Evolutionary conservation across 1,140 invertebrate species (phyloP).

Genomic region (Copidosoma floridanum): DNA sequence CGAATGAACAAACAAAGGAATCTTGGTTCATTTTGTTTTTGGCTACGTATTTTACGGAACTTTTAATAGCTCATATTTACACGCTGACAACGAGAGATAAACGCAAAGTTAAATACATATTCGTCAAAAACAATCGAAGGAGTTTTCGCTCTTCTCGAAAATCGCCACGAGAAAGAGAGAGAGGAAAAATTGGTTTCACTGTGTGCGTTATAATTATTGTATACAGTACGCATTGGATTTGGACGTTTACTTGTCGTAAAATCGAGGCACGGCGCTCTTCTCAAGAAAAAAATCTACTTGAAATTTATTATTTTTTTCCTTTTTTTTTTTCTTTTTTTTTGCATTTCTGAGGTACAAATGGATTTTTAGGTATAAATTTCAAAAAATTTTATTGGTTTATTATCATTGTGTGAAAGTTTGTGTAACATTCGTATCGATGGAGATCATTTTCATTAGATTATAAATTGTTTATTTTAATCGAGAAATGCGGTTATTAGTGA

Average conservation of each 20-base stretch:
- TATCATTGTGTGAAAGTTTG: too few species aligned
- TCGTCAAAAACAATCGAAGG: neutral
- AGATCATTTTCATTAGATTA: too few species aligned
- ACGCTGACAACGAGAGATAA: slow-evolving; percentile 15
- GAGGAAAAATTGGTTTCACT: slow-evolving; percentile 1
- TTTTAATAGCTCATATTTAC: slow-evolving; percentile 34
- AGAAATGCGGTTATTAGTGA: too few species aligned
- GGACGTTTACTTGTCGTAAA: slow-evolving; percentile 23
- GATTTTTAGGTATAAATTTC: neutral
- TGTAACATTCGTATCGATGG: too few species aligned
- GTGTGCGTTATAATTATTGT: neutral
- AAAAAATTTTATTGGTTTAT: neutral
- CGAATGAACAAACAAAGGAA: slow-evolving; percentile 18
- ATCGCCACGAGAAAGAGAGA: neutral
- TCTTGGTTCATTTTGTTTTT: slow-evolving; percentile 15
- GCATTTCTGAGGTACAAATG: neutral
- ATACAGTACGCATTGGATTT: too few species aligned
- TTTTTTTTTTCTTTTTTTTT: too few species aligned
- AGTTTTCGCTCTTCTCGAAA: neutral
- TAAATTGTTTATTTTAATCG: too few species aligned
- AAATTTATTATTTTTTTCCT: too few species aligned
- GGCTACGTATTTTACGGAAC: slow-evolving; percentile 20
- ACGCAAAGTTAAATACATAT: neutral
- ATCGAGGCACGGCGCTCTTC: slow-evolving; percentile 22
- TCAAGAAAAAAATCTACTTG: slow-evolving; percentile 5